A percentile compares a stretch with the other conserved stretches of the same genome.
Conservation (phyloP, 30 jellyfish, hydroid and myxozoan genomes). For the Hydra vulgaris region DNA sequence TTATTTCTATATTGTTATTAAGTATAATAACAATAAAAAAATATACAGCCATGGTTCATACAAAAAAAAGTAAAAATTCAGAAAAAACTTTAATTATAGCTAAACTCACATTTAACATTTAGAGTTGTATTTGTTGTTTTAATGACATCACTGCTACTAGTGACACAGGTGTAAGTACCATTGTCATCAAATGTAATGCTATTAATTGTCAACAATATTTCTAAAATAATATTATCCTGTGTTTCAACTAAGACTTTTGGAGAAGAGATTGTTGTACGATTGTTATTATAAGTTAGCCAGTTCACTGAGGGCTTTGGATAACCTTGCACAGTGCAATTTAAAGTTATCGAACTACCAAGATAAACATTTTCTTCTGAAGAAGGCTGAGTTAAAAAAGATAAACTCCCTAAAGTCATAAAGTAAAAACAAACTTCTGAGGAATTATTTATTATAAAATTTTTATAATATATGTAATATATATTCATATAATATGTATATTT, state of each 20-base stretch:
- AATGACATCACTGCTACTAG: neutral
- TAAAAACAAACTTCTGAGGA: too few species aligned
- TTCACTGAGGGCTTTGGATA: constrained; percentile 15
- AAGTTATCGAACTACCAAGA: neutral
- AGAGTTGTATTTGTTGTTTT: constrained; percentile 11
- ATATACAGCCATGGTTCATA: too few species aligned
- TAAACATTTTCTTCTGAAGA: neutral
- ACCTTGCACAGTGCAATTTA: constrained; percentile 25
- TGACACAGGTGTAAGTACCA: constrained; percentile 11
- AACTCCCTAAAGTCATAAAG: neutral
- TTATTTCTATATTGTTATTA: too few species aligned
- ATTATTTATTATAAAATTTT: too few species aligned
- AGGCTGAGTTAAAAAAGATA: constrained; percentile 2
- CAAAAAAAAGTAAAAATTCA: neutral
- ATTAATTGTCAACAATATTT: constrained; percentile 7
- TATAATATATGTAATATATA: too few species aligned
- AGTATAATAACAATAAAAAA: too few species aligned
- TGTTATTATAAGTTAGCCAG: constrained; percentile 1
- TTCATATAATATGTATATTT: too few species aligned
- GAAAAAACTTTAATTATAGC: too few species aligned
- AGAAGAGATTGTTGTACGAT: constrained; percentile 5
- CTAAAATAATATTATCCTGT: neutral
- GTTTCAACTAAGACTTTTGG: neutral
- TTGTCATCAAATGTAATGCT: neutral
- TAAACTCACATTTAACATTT: constrained; percentile 1